phyloP scores from a whole-genome alignment of 2,113 vertebrate species.

The Pterocles burchelli region DNA sequence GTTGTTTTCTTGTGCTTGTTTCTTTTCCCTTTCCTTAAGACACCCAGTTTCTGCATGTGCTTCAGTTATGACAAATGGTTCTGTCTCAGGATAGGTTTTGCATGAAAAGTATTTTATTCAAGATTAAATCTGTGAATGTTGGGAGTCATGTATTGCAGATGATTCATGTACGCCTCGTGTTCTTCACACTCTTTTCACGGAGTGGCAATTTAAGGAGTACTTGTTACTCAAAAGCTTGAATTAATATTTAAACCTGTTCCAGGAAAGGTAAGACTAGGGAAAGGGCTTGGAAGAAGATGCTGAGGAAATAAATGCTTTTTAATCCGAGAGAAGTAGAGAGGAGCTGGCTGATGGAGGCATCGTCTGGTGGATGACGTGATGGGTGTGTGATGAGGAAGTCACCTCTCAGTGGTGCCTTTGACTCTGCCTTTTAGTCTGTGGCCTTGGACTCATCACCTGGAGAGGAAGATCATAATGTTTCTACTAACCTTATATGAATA shows the following conservation, averaged over 20 bases:
- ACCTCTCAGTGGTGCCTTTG: neutral
- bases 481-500: neutral
- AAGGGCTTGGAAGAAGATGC: neutral
- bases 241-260: neutral
- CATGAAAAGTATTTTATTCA: neutral
- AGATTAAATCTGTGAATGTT: neutral
- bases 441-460: neutral
- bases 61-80: neutral
- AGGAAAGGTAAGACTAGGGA: neutral
- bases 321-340: neutral
- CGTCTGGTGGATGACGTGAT: neutral
- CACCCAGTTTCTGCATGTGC: slow-evolving; percentile 5
- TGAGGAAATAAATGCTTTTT: neutral
- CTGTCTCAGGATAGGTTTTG: neutral
- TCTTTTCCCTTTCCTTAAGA: neutral
- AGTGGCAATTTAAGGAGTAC: neutral
- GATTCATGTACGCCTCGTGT: neutral
- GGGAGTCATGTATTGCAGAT: neutral
- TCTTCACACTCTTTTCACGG: neutral
- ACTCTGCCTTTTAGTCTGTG: neutral
- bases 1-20: neutral
- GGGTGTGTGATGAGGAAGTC: neutral
- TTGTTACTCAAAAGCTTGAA: neutral
- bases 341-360: neutral
- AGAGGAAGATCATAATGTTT: neutral